Percentiles rank a stretch among this genome's conserved stretches.
Conservation (phyloP, 1,140 invertebrate species). For the Thaumatotibia leucotreta region DNA sequence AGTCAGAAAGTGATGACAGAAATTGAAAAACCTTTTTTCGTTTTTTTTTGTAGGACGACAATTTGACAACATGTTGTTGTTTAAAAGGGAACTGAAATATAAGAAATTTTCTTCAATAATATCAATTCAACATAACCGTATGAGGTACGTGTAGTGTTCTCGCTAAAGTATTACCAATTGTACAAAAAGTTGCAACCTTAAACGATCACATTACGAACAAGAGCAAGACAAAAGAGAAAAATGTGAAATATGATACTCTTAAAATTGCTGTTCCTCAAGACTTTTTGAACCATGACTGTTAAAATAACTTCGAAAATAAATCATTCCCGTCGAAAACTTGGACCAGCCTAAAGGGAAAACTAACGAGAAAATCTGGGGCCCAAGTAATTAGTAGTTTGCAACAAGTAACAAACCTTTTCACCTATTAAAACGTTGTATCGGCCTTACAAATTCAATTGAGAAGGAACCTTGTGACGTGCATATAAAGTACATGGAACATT, state of each 20-base stretch:
- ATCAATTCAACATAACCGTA: too few species aligned
- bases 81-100: too few species aligned
- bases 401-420: constrained; percentile 2
- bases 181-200: too few species aligned
- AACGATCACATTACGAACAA: too few species aligned
- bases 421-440: not conserved
- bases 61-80: too few species aligned
- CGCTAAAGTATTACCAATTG: too few species aligned
- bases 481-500: not conserved
- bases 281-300: not conserved
- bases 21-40: too few species aligned
- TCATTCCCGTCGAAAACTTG: constrained; percentile 8
- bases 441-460: not conserved
- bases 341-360: constrained; percentile 15
- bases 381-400: constrained; percentile 17
- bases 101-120: too few species aligned
- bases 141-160: too few species aligned
- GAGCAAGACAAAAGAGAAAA: not conserved
- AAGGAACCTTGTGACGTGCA: not conserved
- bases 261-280: not conserved
- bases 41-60: too few species aligned
- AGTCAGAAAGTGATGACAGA: too few species aligned
- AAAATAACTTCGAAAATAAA: constrained; percentile 10
- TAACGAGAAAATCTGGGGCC: constrained; percentile 14
- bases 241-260: not conserved